Evolutionary conservation across 1,140 invertebrate genomes (phyloP), one percentile per base, ranked within the genome.

Genomic region (Glossosoma conforme): DNA sequence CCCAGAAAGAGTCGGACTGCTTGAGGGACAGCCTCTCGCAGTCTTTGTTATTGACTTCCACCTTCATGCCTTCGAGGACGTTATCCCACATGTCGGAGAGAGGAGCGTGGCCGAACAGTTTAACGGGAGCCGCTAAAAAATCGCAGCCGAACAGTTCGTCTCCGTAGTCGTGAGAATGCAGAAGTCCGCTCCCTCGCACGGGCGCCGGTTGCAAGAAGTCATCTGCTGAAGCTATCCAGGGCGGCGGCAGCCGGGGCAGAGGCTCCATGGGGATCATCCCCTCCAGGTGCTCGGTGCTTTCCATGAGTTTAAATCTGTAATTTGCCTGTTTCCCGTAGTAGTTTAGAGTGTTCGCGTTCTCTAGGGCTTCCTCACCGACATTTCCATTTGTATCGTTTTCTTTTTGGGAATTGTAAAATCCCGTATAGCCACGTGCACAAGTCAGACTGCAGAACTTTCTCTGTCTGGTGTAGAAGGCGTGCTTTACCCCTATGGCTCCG

Each of bases 1-100:
- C 93, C 93, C 93, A 98, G 72, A 92, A 96, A 9, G 88, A 91
- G 62, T 91, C 86, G 25, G 85, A 84, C 60, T 82, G 85, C 63
- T 75, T 72, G 56, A 87, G 85, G 15, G 84, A 83, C 52, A 83
- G 77, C 63, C 84, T 85, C 65, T 90, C 87, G 66, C 84, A 87
- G 69, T 96, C 91, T 9, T 83, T 87, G 71, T 95, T 96, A 63
- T 91, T 87, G 1, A 96, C 91, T 74, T 97, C 93, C 0, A 96
- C 88, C 74, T 97, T 96, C 88, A 97, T 94, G 14, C 92, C 92
- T 48, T 91, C 85, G 54, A 87, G 87, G 47, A 96, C 89, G 62
- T 87, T 91, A 58, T 94, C 89, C 93, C 93, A 98, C 66, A 89
- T 87, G 61, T 95, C 89, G 50, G 85, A 81, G 65, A 95, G 84